phyloP scores from a whole-genome alignment of 2,888 invertebrate species.

The Deroplatys truncata region DNA sequence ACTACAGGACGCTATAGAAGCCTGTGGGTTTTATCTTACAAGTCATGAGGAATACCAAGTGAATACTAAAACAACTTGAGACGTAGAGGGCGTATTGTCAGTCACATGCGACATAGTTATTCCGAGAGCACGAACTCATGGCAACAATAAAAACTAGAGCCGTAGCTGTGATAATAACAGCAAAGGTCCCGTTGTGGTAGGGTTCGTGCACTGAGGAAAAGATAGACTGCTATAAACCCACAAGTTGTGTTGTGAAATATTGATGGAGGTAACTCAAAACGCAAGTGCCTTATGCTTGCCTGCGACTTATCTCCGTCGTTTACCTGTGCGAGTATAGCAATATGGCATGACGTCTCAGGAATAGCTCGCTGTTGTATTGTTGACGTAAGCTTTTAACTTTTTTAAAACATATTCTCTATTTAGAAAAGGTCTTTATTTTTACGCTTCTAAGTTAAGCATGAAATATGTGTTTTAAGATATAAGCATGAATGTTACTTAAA shows the following conservation, averaged over 20 bases:
- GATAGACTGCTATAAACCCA: not conserved
- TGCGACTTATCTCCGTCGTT: not conserved
- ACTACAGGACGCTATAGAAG: not conserved
- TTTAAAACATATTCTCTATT: no score
- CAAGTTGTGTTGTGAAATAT: not conserved
- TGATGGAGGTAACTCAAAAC: not conserved
- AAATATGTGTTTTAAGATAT: no score
- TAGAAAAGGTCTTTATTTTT: no score
- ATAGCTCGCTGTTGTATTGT: not conserved
- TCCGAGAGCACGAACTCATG: not conserved
- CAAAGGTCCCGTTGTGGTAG: not conserved
- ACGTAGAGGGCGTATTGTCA: not conserved
- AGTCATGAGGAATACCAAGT: not conserved
- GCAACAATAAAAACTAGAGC: not conserved
- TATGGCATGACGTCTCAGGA: not conserved
- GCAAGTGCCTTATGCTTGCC: not conserved
- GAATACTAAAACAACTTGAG: not conserved
- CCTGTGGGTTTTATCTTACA: not conserved
- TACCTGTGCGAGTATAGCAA: not conserved
- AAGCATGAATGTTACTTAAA: no score
- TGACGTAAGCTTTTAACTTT: no score
- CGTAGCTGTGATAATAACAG: not conserved
- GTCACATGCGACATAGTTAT: not conserved
- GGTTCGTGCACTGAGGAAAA: not conserved
- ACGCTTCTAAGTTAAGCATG: no score